phyloP scores from a whole-genome alignment of 1,140 invertebrate genomes.

The Drosophila bocqueti region DNA sequence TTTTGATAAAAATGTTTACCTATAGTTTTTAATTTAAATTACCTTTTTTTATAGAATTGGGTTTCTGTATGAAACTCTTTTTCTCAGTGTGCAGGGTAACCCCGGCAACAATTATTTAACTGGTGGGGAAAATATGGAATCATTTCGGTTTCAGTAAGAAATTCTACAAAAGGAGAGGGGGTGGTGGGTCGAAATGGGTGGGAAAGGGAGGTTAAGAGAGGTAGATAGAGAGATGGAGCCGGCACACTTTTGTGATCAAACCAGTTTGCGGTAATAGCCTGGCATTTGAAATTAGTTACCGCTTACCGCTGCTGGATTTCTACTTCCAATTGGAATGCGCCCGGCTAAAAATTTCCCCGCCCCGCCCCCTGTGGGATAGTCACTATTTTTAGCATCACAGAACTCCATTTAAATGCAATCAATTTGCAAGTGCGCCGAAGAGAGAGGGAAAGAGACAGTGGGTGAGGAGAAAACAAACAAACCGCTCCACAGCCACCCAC shows the following conservation, averaged over 20 bases:
- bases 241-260: constrained; percentile 72
- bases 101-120: constrained; percentile 30
- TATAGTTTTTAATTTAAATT: too few species aligned
- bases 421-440: constrained; percentile 68
- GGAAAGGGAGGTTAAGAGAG: constrained; percentile 6
- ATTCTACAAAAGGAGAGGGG: constrained; percentile 1
- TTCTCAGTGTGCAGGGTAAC: constrained; percentile 22
- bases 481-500: constrained; percentile 66
- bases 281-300: constrained; percentile 70
- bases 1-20: too few species aligned
- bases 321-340: constrained; percentile 59
- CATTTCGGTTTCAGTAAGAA: constrained; percentile 77
- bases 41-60: too few species aligned
- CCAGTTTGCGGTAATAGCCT: constrained; percentile 70
- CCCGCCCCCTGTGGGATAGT: constrained; percentile 33
- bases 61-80: neutral
- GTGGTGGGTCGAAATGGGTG: constrained; percentile 1
- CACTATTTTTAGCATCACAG: constrained; percentile 68
- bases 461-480: constrained; percentile 60
- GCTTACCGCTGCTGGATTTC: constrained; percentile 35
- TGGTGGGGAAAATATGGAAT: constrained; percentile 67
- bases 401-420: constrained; percentile 73
- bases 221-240: neutral
- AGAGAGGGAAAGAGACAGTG: neutral
- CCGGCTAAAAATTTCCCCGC: constrained; percentile 64